Evolutionary conservation across 2,797 vertebrate species (phyloP).

Genomic region (Nasua narica): DNA sequence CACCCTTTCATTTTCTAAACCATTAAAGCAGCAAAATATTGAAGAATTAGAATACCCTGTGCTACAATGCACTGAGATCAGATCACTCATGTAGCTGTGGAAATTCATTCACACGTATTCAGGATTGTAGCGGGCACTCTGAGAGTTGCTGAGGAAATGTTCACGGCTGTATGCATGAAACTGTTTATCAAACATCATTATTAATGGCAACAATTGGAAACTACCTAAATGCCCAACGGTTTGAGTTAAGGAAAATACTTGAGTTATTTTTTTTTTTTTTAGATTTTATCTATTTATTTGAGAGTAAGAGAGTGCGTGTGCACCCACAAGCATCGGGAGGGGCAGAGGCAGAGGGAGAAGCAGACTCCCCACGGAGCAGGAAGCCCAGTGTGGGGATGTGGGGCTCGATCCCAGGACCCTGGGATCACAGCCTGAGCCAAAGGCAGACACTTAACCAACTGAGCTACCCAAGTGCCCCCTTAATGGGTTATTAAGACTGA

Average conservation of each 20-base stretch:
- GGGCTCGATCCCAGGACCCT: neutral
- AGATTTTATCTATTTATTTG: neutral
- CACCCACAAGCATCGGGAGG: neutral
- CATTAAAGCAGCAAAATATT: neutral
- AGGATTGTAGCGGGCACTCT: neutral
- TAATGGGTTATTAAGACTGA: neutral
- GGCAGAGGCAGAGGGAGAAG: neutral
- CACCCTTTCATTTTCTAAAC: neutral
- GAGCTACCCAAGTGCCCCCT: neutral
- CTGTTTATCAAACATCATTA: neutral
- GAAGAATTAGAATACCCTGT: neutral
- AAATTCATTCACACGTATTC: neutral
- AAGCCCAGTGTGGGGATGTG: neutral
- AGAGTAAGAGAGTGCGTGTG: neutral
- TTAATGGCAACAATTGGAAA: neutral
- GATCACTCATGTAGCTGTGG: neutral
- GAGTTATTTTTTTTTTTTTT: neutral
- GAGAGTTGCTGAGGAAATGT: neutral
- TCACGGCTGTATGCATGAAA: neutral
- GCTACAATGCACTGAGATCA: neutral
- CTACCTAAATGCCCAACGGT: neutral
- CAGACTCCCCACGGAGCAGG: neutral
- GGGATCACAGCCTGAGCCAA: neutral
- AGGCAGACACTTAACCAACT: neutral
- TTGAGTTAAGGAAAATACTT: neutral